These are phyloP conservation scores for Phocoena phocoena DNA, from an alignment of 2,113 vertebrate species.

Conservation along the genomic window DNA sequence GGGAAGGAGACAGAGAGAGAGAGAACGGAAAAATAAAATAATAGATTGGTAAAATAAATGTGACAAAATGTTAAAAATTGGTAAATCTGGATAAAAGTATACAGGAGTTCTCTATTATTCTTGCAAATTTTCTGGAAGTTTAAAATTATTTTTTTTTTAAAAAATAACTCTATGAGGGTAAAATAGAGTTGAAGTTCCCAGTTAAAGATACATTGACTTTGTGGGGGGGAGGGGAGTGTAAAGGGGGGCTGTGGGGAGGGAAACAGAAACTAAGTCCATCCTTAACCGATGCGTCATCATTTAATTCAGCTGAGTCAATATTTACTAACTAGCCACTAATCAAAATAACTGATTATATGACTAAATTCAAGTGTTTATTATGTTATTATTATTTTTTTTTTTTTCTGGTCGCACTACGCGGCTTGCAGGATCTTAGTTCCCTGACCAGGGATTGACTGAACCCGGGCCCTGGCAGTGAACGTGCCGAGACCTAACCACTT, in stretches of 20 bases:
- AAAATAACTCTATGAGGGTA: not conserved
- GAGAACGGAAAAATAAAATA: not conserved
- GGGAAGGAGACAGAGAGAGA: not conserved
- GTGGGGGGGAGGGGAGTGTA: not conserved
- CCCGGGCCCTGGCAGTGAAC: too few relatives aligned
- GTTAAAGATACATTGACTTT: not conserved
- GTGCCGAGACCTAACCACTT: too few relatives aligned
- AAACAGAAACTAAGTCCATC: not conserved
- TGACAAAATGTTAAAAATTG: not conserved
- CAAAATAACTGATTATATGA: not conserved
- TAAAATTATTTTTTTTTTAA: not conserved
- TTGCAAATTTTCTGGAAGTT: not conserved
- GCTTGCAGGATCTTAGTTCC: too few relatives aligned
- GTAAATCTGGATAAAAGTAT: not conserved
- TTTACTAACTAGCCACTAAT: not conserved
- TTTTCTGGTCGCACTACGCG: too few relatives aligned
- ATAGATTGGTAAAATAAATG: not conserved
- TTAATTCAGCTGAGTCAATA: not conserved
- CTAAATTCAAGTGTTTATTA: not conserved
- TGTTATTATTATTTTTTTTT: too few relatives aligned
- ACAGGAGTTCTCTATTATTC: not conserved
- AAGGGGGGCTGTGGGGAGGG: not conserved
- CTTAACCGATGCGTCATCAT: not conserved
- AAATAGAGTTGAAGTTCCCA: not conserved
- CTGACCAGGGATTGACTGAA: too few relatives aligned